These are phyloP conservation scores for Sebastes nivosus DNA, from an alignment of 2,797 vertebrate species.

Conservation along the genomic window DNA sequence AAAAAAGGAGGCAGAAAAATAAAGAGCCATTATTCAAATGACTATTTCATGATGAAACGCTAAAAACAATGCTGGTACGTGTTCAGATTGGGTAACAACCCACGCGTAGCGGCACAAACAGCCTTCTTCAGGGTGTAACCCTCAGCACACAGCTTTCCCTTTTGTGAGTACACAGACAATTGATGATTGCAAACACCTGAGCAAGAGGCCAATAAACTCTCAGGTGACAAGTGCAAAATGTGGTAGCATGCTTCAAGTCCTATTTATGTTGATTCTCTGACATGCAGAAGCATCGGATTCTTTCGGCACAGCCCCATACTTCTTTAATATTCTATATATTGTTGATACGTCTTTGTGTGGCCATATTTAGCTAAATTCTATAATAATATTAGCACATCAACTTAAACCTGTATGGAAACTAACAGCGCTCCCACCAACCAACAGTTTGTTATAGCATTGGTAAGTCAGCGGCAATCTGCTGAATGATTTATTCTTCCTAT, in stretches of 20 bases:
- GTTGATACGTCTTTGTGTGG: neutral
- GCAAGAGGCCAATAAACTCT: neutral
- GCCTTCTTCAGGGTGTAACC: too few species aligned
- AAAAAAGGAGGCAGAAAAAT: too few species aligned
- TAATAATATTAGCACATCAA: neutral
- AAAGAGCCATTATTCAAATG: too few species aligned
- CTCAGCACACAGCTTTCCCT: too few species aligned
- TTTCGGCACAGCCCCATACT: neutral
- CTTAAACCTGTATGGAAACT: neutral
- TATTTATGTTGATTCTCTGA: neutral
- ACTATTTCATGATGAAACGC: too few species aligned
- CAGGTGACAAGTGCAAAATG: too few species aligned
- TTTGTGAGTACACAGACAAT: too few species aligned
- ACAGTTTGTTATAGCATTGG: neutral
- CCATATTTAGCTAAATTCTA: neutral
- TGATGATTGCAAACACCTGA: too few species aligned
- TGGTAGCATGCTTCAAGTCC: neutral
- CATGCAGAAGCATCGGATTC: neutral
- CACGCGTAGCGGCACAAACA: too few species aligned
- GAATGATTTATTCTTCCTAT: conserved; percentile 1
- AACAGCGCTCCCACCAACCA: neutral
- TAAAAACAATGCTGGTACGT: too few species aligned
- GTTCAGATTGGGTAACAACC: too few species aligned
- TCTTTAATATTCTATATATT: neutral
- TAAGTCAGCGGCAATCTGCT: conserved; percentile 2